Percentiles rank a stretch among this genome's conserved stretches.
Conservation (phyloP, 2,113 vertebrate species). For the Oreotrochilus melanogaster region DNA sequence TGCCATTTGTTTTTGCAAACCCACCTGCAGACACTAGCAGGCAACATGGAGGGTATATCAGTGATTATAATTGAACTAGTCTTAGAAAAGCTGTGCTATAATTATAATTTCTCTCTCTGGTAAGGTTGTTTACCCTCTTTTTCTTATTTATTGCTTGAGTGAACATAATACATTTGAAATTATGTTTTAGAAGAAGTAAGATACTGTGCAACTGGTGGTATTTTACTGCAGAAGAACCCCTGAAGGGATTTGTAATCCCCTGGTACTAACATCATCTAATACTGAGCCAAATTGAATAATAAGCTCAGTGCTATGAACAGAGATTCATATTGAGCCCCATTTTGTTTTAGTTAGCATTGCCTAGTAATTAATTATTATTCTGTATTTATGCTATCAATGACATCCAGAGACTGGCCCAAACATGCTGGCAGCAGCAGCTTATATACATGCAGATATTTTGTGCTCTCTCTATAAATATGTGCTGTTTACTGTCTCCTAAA, state of each 20-base stretch:
- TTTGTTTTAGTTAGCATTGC: background rate
- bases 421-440: background rate
- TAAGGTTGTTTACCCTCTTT: background rate
- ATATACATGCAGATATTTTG: background rate
- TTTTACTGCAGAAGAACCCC: constrained; percentile 27
- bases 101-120: background rate
- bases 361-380: constrained; percentile 39
- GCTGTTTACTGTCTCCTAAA: background rate
- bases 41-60: background rate
- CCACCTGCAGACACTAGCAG: background rate
- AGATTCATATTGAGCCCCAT: constrained; percentile 4
- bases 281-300: constrained; percentile 33
- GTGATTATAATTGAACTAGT: background rate
- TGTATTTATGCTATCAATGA: background rate
- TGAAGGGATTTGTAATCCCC: constrained; percentile 42
- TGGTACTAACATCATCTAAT: background rate
- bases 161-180: constrained; percentile 10
- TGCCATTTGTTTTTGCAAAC: background rate
- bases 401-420: background rate
- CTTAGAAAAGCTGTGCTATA: rapidly evolving
- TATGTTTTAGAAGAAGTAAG: constrained; percentile 1
- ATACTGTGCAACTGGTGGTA: constrained; percentile 4
- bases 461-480: background rate
- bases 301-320: background rate
- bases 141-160: constrained; percentile 32